Conservation (phyloP, 2,113 vertebrate species). For the Rhizomys pruinosus region DNA sequence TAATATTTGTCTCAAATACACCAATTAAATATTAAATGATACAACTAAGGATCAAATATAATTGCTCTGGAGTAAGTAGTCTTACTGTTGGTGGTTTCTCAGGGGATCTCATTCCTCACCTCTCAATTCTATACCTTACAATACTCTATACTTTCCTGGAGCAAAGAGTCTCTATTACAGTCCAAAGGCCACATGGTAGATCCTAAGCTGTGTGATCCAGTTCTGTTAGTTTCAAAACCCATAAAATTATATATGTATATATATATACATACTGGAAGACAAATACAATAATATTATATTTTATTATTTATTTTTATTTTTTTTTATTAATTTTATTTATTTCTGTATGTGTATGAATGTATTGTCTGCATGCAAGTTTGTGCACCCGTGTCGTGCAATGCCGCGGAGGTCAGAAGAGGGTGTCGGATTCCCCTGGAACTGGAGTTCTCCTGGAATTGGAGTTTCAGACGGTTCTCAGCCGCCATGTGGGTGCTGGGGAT, state of each 20-base stretch:
- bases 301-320: too few relatives aligned
- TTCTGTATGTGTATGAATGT: too few relatives aligned
- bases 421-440: too few relatives aligned
- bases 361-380: too few relatives aligned
- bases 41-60: conserved; percentile 23
- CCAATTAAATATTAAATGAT: conserved; percentile 13
- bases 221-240: conserved; percentile 2
- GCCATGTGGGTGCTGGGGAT: too few relatives aligned
- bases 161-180: not conserved
- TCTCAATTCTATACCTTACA: not conserved
- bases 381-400: too few relatives aligned
- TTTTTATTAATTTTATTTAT: too few relatives aligned
- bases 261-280: not conserved
- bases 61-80: not conserved
- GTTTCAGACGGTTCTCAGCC: too few relatives aligned
- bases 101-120: not conserved
- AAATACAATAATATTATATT: conserved; percentile 13
- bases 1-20: not conserved
- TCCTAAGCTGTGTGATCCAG: not conserved
- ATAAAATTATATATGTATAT: not conserved
- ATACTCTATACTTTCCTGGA: not conserved
- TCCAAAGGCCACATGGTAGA: not conserved
- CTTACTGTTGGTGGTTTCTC: not conserved
- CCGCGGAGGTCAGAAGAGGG: too few relatives aligned
- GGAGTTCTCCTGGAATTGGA: too few relatives aligned